Conservation (phyloP, 2,797 vertebrate genomes). For the Momotus momota region DNA sequence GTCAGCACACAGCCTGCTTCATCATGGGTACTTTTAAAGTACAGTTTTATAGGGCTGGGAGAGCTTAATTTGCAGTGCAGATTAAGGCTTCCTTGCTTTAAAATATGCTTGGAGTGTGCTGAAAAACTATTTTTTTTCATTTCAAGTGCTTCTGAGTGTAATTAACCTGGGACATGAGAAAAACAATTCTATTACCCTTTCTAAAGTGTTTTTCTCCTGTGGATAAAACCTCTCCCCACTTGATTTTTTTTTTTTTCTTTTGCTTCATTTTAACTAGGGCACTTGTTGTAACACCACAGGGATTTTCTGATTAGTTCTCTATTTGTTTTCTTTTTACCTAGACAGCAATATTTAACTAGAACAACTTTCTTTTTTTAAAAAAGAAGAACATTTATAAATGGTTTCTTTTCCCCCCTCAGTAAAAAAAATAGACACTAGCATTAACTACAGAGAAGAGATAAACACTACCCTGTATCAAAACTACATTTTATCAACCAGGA, state of each 20-base stretch:
- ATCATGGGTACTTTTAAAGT: neutral
- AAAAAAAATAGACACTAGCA: neutral
- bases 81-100: constrained; percentile 46
- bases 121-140: constrained; percentile 72
- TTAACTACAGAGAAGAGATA: neutral
- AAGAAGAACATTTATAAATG: neutral
- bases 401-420: neutral
- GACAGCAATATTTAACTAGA: constrained; percentile 39
- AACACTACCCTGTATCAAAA: neutral
- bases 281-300: constrained; percentile 37
- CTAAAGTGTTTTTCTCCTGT: constrained; percentile 71
- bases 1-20: neutral
- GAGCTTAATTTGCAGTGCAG: constrained; percentile 46
- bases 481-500: neutral
- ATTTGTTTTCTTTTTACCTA: constrained; percentile 48
- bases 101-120: constrained; percentile 58
- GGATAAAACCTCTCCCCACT: constrained; percentile 68
- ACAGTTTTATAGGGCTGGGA: constrained; percentile 51
- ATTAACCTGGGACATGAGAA: constrained; percentile 76
- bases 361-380: neutral
- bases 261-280: constrained; percentile 62
- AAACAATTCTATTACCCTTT: constrained; percentile 74
- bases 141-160: constrained; percentile 76
- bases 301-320: constrained; percentile 21
- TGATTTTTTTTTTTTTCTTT: constrained; percentile 38